These are phyloP conservation scores for Nasonia vitripennis DNA, from an alignment of 1,140 invertebrate species.

Conservation along the genomic window DNA sequence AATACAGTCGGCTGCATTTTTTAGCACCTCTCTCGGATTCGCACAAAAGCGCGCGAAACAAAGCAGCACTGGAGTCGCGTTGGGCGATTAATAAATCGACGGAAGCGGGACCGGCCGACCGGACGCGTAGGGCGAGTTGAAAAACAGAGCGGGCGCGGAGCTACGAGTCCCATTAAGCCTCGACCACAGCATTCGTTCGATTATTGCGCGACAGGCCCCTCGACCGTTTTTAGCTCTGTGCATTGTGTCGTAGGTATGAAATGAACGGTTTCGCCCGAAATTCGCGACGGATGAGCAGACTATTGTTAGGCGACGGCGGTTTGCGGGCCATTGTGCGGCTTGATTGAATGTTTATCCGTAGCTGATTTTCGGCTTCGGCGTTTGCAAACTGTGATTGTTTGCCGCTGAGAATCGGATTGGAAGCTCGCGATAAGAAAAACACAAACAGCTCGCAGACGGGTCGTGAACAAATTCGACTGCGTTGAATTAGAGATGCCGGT, in stretches of 20 bases:
- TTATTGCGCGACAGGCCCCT: too few relatives aligned
- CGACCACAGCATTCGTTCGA: too few relatives aligned
- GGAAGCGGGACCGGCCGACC: background rate
- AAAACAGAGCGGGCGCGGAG: background rate
- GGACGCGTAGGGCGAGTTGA: background rate
- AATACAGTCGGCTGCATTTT: background rate
- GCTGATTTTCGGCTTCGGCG: too few relatives aligned
- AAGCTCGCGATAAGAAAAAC: background rate
- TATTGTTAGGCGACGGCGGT: too few relatives aligned
- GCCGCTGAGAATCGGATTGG: too few relatives aligned
- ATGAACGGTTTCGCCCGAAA: background rate
- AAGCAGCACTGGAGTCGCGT: background rate
- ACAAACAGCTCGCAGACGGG: background rate
- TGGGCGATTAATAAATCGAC: background rate
- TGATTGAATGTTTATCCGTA: too few relatives aligned
- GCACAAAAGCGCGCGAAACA: background rate
- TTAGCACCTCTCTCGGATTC: background rate
- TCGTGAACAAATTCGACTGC: too few relatives aligned
- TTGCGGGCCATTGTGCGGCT: too few relatives aligned
- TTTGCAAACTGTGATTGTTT: too few relatives aligned
- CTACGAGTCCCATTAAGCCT: too few relatives aligned
- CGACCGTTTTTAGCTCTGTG: background rate
- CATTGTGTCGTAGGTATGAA: background rate
- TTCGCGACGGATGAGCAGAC: background rate
- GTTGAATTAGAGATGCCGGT: background rate